phyloP scores from a whole-genome alignment of 2,113 vertebrate species.

The Pelecanus crispus region DNA sequence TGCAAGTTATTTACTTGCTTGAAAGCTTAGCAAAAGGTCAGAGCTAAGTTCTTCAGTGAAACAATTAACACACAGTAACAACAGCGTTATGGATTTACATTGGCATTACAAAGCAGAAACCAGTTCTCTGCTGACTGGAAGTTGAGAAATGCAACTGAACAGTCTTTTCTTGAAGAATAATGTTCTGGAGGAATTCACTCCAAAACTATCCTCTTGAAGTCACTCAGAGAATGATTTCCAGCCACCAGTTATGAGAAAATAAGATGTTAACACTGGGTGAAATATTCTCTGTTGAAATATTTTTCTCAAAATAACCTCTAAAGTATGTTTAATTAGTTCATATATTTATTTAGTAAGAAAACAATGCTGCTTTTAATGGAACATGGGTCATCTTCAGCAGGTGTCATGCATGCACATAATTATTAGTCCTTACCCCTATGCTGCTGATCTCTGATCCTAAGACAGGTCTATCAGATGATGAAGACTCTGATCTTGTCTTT shows the following conservation, averaged over 20 bases:
- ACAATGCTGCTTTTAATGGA: background rate
- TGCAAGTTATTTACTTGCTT: background rate
- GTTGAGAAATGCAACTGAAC: background rate
- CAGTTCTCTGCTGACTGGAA: background rate
- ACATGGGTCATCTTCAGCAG: background rate
- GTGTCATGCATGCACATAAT: background rate
- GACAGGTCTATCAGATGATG: conserved; percentile 82
- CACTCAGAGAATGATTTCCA: background rate
- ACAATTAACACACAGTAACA: background rate
- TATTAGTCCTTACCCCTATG: conserved; percentile 79
- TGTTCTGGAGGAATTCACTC: background rate
- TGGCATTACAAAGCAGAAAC: background rate
- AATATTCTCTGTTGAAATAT: background rate
- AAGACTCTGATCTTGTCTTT: conserved; percentile 86
- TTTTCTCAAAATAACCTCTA: background rate
- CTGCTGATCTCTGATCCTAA: conserved; percentile 89
- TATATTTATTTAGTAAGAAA: background rate
- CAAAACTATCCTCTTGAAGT: background rate
- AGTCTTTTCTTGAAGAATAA: background rate
- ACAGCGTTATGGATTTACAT: rapidly evolving
- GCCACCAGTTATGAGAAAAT: background rate
- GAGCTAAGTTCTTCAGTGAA: background rate
- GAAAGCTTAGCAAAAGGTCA: background rate
- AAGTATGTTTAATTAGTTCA: background rate
- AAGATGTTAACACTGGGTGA: background rate